Percentiles rank a stretch among this genome's conserved stretches.
These are phyloP conservation scores for Cosmopolites sordidus DNA, from an alignment of 2,888 invertebrate genomes.

Conservation along the genomic window DNA sequence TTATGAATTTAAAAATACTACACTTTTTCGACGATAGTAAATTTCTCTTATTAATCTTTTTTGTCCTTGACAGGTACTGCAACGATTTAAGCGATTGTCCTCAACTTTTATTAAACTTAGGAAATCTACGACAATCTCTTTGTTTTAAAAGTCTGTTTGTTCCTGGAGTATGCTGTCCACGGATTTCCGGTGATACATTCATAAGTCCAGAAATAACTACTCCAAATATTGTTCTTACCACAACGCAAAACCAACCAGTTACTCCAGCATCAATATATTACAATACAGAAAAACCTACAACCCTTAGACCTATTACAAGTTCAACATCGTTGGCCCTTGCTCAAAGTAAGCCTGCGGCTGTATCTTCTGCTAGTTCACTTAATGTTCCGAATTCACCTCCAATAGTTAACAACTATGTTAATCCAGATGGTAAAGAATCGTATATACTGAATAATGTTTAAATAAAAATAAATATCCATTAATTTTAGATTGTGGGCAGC, in stretches of 20 bases:
- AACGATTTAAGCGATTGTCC: constrained; percentile 87
- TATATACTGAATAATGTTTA: background rate
- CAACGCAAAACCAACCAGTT: constrained; percentile 30
- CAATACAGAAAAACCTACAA: constrained; percentile 31
- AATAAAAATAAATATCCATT: constrained; percentile 3
- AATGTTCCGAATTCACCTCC: constrained; percentile 12
- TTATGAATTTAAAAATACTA: background rate
- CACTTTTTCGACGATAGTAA: background rate
- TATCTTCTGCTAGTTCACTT: constrained; percentile 16
- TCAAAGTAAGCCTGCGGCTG: constrained; percentile 13
- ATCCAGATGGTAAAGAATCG: constrained; percentile 53
- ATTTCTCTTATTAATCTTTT: background rate
- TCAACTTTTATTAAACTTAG: constrained; percentile 73
- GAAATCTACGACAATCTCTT: constrained; percentile 76
- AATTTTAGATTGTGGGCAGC: constrained; percentile 75
- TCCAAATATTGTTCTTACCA: constrained; percentile 34
- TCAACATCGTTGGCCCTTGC: constrained; percentile 7
- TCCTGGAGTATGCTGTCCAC: constrained; percentile 88
- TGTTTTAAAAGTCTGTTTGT: constrained; percentile 89
- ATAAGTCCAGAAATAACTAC: constrained; percentile 30
- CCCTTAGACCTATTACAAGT: constrained; percentile 12
- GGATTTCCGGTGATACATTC: constrained; percentile 44
- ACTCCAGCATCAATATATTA: constrained; percentile 34
- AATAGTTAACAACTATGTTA: constrained; percentile 48
- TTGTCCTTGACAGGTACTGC: constrained; percentile 52